Conservation (phyloP, 2,888 invertebrate genomes). For the Ormyrus rosae region DNA sequence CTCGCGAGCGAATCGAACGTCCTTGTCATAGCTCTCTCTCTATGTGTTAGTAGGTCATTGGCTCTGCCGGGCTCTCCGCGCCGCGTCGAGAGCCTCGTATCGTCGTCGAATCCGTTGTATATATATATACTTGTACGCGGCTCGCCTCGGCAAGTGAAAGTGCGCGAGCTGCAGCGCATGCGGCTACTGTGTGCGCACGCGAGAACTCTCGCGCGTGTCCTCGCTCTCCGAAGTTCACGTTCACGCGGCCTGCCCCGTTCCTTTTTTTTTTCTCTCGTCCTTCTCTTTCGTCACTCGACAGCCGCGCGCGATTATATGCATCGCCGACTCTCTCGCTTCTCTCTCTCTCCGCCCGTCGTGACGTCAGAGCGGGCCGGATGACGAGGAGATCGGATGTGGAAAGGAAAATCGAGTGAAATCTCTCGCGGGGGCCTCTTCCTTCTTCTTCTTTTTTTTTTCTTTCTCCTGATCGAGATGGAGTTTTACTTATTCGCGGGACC, state of each 20-base stretch:
- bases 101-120: no score
- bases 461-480: no score
- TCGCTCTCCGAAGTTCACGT: constrained; percentile 40
- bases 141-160: constrained; percentile 70
- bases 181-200: background rate
- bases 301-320: constrained; percentile 6
- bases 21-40: constrained; percentile 41
- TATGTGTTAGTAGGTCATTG: constrained; percentile 73
- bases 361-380: constrained; percentile 3
- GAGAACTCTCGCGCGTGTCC: constrained; percentile 28
- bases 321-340: constrained; percentile 27
- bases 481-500: background rate
- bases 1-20: constrained; percentile 39
- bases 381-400: background rate
- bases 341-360: constrained; percentile 1
- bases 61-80: constrained; percentile 61
- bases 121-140: constrained; percentile 20
- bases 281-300: background rate
- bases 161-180: constrained; percentile 53
- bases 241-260: constrained; percentile 12
- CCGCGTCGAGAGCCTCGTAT: no score
- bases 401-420: constrained; percentile 18
- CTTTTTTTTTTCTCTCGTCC: background rate
- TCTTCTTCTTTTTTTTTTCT: no score
- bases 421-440: background rate